Evolutionary conservation across 1,140 invertebrate genomes (phyloP).

Genomic region (Drosophila nebulosa): DNA sequence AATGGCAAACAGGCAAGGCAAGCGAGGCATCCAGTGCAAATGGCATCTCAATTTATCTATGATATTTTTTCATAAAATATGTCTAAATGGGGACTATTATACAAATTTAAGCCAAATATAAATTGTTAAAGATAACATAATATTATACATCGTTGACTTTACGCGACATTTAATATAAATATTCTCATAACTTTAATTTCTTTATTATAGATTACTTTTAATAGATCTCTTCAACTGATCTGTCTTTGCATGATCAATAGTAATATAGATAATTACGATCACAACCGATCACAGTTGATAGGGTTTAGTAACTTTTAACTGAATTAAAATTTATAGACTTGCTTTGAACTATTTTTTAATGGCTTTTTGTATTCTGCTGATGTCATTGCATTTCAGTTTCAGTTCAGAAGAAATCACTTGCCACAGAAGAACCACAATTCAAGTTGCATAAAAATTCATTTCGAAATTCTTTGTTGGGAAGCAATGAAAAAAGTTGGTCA

Average conservation of each 20-base stretch:
- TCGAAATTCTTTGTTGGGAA: constrained; percentile 19
- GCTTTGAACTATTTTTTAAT: too few relatives aligned
- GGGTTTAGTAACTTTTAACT: too few relatives aligned
- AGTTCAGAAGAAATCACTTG: constrained; percentile 11
- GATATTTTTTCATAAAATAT: not conserved
- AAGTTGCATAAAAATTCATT: constrained; percentile 5
- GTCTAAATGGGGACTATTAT: not conserved
- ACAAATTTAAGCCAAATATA: not conserved
- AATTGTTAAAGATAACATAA: not conserved
- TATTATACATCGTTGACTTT: not conserved
- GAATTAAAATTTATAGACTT: too few relatives aligned
- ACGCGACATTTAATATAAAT: too few relatives aligned
- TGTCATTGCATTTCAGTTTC: not conserved
- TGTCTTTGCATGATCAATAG: too few relatives aligned
- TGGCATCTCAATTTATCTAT: not conserved
- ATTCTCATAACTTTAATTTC: too few relatives aligned
- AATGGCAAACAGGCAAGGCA: not conserved
- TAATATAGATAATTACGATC: too few relatives aligned
- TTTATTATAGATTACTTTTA: too few relatives aligned
- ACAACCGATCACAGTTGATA: too few relatives aligned
- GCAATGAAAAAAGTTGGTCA: constrained; percentile 38
- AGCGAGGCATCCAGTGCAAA: not conserved
- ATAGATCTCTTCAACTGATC: too few relatives aligned
- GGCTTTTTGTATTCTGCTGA: not conserved
- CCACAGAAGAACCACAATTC: constrained; percentile 8